These are phyloP conservation scores for Amphilophus citrinellus DNA, from an alignment of 2,113 vertebrate species.

Conservation along the genomic window DNA sequence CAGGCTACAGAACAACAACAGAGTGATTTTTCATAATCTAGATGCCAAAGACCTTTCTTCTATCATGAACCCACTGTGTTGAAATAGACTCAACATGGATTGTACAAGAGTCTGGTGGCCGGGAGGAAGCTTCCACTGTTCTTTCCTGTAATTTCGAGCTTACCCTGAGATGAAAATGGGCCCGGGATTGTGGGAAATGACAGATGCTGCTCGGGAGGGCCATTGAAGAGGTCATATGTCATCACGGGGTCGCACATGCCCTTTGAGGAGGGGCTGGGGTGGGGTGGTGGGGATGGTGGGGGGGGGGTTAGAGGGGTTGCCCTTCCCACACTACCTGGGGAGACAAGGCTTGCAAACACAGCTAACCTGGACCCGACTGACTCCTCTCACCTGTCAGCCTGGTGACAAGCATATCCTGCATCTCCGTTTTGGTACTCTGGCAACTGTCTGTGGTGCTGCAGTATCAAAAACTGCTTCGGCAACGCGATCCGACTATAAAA, in stretches of 20 bases:
- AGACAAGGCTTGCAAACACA: constrained; percentile 59
- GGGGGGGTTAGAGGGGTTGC: not conserved
- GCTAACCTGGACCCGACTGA: constrained; percentile 47
- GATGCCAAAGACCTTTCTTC: not conserved
- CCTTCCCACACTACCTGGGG: constrained; percentile 72
- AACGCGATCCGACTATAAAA: constrained; percentile 8
- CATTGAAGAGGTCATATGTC: constrained; percentile 79
- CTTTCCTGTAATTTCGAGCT: constrained; percentile 83
- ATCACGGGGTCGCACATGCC: constrained; percentile 77
- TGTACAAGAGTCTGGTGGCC: constrained; percentile 11
- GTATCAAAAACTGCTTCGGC: not conserved
- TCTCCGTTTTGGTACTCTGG: constrained; percentile 1
- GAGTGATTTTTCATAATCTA: not conserved
- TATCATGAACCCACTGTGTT: constrained; percentile 2
- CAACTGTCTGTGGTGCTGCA: not conserved
- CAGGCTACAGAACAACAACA: not conserved
- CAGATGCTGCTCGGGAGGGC: constrained; percentile 77
- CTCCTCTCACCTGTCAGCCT: constrained; percentile 53
- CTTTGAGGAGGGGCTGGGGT: constrained; percentile 51
- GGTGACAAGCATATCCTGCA: constrained; percentile 16
- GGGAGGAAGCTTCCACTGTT: constrained; percentile 60
- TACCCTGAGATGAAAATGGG: constrained; percentile 75
- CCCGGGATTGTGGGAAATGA: constrained; percentile 76
- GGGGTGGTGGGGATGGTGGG: not conserved
- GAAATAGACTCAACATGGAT: constrained; percentile 26